Evolutionary conservation across 53 echinoderm and acorn worm genomes (phyloP).

Genomic region (Hippasteria phrygiana): DNA sequence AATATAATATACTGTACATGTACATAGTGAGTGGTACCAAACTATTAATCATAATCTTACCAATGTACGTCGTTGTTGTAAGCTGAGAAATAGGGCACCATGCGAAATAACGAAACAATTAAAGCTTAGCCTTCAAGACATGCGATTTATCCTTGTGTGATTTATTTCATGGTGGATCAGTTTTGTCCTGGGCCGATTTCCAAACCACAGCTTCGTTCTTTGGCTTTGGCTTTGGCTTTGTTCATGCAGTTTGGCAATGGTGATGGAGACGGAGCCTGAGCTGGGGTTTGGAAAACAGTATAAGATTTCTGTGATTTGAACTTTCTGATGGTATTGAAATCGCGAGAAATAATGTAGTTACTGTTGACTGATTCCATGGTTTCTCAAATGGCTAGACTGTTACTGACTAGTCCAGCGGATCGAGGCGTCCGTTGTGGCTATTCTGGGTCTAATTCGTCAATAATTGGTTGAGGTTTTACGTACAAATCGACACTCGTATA

Average conservation of each 20-base stretch:
- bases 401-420: too few relatives aligned
- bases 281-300: too few relatives aligned
- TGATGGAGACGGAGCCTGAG: too few relatives aligned
- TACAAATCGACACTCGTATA: too few relatives aligned
- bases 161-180: too few relatives aligned
- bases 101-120: slow-evolving; percentile 38
- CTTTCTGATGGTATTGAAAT: neutral
- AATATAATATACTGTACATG: slow-evolving; percentile 24
- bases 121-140: slow-evolving; percentile 2
- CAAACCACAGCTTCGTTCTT: neutral
- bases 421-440: too few relatives aligned
- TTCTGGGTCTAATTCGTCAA: too few relatives aligned
- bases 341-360: neutral
- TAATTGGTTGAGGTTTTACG: too few relatives aligned
- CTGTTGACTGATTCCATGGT: neutral
- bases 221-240: neutral
- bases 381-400: too few relatives aligned
- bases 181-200: neutral
- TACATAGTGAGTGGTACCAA: slow-evolving; percentile 39
- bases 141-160: too few relatives aligned
- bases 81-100: slow-evolving; percentile 7
- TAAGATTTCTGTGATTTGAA: too few relatives aligned
- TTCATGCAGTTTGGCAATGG: too few relatives aligned
- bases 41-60: slow-evolving; percentile 32
- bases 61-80: neutral